Evolutionary conservation across 1,140 invertebrate species (phyloP).

Genomic region (Sarcophaga bullata): DNA sequence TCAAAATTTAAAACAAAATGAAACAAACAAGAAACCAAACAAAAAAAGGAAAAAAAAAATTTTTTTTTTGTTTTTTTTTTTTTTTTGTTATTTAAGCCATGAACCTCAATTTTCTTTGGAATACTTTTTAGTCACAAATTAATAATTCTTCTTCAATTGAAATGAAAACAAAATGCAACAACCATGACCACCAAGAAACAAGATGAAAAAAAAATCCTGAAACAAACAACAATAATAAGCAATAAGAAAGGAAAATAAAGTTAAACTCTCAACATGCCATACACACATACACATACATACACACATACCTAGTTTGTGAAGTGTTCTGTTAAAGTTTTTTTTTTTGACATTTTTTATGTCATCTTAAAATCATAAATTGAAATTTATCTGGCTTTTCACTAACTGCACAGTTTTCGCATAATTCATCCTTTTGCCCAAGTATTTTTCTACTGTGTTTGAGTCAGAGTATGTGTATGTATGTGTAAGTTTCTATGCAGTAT

Average conservation of each 20-base stretch:
- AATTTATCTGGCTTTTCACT: slow-evolving; percentile 33
- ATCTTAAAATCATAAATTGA: slow-evolving; percentile 41
- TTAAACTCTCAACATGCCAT: not conserved
- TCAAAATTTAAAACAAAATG: no score
- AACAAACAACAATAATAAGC: slow-evolving; percentile 4
- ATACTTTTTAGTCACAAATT: not conserved
- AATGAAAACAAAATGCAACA: not conserved
- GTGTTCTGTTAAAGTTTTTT: not conserved
- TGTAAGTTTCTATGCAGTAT: not conserved
- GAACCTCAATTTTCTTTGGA: not conserved
- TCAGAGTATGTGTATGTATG: not conserved
- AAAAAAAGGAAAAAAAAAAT: not conserved
- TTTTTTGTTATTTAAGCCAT: no score
- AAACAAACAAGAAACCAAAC: not conserved
- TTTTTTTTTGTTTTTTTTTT: no score
- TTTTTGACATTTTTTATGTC: slow-evolving; percentile 20
- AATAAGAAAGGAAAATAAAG: slow-evolving; percentile 14
- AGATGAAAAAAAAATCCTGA: not conserved
- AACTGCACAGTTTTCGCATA: slow-evolving; percentile 32
- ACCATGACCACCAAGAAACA: not conserved
- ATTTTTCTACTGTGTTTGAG: not conserved
- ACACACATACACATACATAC: not conserved
- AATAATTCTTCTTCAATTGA: not conserved
- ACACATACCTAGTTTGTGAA: not conserved
- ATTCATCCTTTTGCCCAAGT: not conserved